phyloP scores from a whole-genome alignment of 2,888 invertebrate species.

The Seira musarum region DNA sequence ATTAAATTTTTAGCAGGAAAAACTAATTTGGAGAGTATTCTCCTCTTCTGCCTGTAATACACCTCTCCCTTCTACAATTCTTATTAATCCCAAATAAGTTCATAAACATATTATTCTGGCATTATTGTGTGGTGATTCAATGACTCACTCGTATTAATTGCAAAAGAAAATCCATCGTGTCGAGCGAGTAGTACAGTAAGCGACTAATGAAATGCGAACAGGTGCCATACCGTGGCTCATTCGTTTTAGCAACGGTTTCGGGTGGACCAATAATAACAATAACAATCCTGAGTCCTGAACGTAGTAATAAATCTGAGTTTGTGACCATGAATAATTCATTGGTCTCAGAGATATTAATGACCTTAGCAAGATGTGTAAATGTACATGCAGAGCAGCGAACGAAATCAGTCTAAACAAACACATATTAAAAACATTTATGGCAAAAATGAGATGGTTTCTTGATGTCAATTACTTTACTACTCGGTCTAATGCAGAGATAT shows the following conservation, averaged over 20 bases:
- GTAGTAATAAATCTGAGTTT: background rate
- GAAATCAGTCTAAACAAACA: constrained; percentile 15
- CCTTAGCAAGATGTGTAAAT: background rate
- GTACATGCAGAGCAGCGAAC: background rate
- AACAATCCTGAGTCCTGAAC: background rate
- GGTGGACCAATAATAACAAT: constrained; percentile 1
- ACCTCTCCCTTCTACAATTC: background rate
- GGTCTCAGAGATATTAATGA: constrained; percentile 9
- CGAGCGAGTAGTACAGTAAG: too few species aligned
- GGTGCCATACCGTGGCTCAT: background rate
- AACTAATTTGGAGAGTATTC: too few species aligned
- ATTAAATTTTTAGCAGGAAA: too few species aligned
- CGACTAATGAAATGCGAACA: background rate
- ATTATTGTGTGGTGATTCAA: too few species aligned
- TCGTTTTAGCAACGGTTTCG: background rate
- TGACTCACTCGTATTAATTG: too few species aligned
- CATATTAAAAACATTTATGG: background rate
- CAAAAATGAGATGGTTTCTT: background rate
- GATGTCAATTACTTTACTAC: too few species aligned
- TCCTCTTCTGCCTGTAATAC: too few species aligned
- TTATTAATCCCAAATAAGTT: background rate
- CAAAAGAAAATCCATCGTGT: too few species aligned
- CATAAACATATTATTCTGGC: too few species aligned
- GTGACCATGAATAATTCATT: constrained; percentile 15
- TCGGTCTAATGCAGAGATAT: too few species aligned